These are phyloP conservation scores for Lypha dubia DNA, from an alignment of 2,888 invertebrate genomes.

Conservation along the genomic window DNA sequence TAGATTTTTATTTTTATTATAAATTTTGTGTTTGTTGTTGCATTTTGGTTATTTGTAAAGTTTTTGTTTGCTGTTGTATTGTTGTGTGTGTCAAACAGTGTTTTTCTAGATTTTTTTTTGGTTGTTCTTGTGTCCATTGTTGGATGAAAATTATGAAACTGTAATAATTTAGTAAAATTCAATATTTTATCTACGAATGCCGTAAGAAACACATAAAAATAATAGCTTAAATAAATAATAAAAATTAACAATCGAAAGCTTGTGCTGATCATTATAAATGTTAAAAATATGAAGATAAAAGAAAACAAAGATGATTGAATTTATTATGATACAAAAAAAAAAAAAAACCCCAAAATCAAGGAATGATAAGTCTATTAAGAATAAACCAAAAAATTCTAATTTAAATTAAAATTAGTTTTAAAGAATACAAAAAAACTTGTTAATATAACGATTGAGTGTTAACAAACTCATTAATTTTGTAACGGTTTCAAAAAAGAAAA, in stretches of 20 bases:
- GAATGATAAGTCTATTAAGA: conserved; percentile 31
- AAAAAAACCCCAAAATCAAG: conserved; percentile 13
- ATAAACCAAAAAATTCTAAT: too few species aligned
- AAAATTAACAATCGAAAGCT: background rate
- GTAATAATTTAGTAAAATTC: conserved; percentile 54
- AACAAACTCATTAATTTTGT: conserved; percentile 41
- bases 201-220: conserved; percentile 14
- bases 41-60: background rate
- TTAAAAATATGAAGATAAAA: background rate
- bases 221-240: background rate
- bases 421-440: conserved; percentile 3
- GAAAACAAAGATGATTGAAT: conserved; percentile 13
- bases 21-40: conserved; percentile 1
- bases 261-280: conserved; percentile 39
- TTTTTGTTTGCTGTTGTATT: background rate
- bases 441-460: conserved; percentile 18
- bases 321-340: too few species aligned
- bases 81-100: conserved; percentile 18
- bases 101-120: background rate
- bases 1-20: conserved; percentile 50
- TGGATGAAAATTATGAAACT: conserved; percentile 55
- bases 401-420: background rate
- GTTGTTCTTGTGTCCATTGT: background rate
- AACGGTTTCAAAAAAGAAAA: conserved; percentile 21
- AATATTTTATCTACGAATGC: conserved; percentile 11